Evolutionary conservation across 2,888 invertebrate species (phyloP), one percentile per base, ranked within the genome.

Genomic region (Drymonia ruficornis): DNA sequence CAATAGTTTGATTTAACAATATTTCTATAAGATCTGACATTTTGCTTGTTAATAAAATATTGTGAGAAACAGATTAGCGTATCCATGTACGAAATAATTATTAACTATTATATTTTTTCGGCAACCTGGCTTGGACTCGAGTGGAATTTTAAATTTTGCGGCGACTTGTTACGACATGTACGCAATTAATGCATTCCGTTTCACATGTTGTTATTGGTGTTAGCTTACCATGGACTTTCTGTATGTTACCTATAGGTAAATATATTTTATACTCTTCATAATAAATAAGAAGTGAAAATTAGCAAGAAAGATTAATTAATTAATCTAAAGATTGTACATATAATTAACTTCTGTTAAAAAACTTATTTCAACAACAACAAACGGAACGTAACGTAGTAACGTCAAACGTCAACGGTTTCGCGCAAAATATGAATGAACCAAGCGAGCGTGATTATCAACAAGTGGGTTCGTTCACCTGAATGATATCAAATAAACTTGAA

Each of bases 31-130:
- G 89, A 88, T 53, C 92, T 76, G 40, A 89, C 73, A 70, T 91
- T 89, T 72, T 88, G 86, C 72, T 91, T 92, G 68, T 90, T 89
- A 5, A 81, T 76, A 65, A 91, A 91, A 63, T 82, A 74, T 59
- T 86, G 80, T 1, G 90, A 83, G 56, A 87, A 71, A 70, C 88
- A 89, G 53, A 86, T 54, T 0, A 81, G 76, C 12, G 42, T 55
- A 49, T 80, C 78, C 85, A 89, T 84, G 38, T 40, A 40, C 44
- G 47, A n/a, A 16, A 12, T 2, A 31, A n/a, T n/a, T 40, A 36
- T 4, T 15, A 45, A 40, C 11, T 46, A 18, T 42, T 38, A 48
- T 13, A 5, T 23, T 23, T 23, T 9, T 18, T 18, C 16, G 11
- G 9, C 9, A 23, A 44, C 5, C 1, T 16, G 9, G 16, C 16